These are phyloP conservation scores for Spizella passerina DNA, from an alignment of 2,797 vertebrate species.

Conservation along the genomic window DNA sequence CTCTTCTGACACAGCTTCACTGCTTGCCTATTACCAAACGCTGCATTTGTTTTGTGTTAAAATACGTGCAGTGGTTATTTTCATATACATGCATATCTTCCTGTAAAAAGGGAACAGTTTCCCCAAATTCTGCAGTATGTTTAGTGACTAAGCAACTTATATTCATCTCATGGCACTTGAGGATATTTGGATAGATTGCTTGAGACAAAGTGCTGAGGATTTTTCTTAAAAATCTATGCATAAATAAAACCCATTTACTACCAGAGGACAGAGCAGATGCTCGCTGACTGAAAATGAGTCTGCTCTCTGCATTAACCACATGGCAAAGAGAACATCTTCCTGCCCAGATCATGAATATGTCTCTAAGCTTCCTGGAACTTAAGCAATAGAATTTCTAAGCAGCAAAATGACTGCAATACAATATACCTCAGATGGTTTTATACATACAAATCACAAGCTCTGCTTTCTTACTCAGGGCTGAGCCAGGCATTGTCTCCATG, in stretches of 20 bases:
- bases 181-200: background rate
- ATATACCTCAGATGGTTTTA: background rate
- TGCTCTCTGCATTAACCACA: background rate
- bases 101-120: background rate
- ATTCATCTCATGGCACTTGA: background rate
- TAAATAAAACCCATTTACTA: constrained; percentile 15
- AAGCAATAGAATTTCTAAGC: background rate
- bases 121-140: background rate
- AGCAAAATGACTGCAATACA: background rate
- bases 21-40: background rate
- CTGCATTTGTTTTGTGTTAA: background rate
- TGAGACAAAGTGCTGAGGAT: background rate
- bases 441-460: background rate
- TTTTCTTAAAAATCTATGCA: constrained; percentile 26
- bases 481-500: background rate
- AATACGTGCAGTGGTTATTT: background rate
- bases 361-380: constrained; percentile 4
- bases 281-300: constrained; percentile 33
- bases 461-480: background rate
- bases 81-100: background rate
- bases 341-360: background rate
- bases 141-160: constrained; percentile 13
- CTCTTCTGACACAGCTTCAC: background rate
- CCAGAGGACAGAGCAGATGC: constrained; percentile 26
- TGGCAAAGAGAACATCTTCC: background rate